Evolutionary conservation across 2,888 invertebrate species (phyloP), one percentile per base, ranked within the genome.

Genomic region (Sisyra terminalis): DNA sequence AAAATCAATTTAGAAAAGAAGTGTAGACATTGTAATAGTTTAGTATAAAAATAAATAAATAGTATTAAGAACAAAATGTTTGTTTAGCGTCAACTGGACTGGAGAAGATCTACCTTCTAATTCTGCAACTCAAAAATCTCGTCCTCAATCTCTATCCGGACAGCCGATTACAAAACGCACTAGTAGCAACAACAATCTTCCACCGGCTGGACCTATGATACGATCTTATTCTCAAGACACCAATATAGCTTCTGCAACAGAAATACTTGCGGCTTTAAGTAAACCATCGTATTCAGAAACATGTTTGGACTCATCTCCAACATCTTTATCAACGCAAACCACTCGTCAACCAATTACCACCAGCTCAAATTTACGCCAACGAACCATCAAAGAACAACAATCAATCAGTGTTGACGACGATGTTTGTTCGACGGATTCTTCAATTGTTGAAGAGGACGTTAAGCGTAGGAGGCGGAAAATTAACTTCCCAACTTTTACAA

Each of bases 401-500:
- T 45, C 51, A 49, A 62, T 54, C 45, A 55, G 52, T 4, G 60
- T 67, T 1, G 80, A 78, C 49, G 80, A 80, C 47, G 79, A 80
- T 50, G 63, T 71, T 11, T 65, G 69, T 45, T 79, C 79, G 2
- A 80, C 79, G 0, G 79, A 79, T 55, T 80, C 79, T 0, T 79
- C 80, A 1, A 64, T 75, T 4, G 65, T 75, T 53, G 78, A 78
- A 44, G 78, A 78, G 53, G 77, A 66, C 48, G 54, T 64, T 13
- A 65, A 73, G 43, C 71, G 74, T 30, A 66, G 75, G 46, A 70
- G 70, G 48, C 66, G 78, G 36, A 71, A 78, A 53, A 67, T 78
- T 42, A 68, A 77, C 50, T 72, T 78, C 46, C 73, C 73, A 32
- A 58, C 54, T 1, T 78, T 78, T 55, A 61, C 68, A 1, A 73